Conservation (phyloP, 30 jellyfish, hydroid and myxozoan genomes). For the Pseudorhiza aurosa region DNA sequence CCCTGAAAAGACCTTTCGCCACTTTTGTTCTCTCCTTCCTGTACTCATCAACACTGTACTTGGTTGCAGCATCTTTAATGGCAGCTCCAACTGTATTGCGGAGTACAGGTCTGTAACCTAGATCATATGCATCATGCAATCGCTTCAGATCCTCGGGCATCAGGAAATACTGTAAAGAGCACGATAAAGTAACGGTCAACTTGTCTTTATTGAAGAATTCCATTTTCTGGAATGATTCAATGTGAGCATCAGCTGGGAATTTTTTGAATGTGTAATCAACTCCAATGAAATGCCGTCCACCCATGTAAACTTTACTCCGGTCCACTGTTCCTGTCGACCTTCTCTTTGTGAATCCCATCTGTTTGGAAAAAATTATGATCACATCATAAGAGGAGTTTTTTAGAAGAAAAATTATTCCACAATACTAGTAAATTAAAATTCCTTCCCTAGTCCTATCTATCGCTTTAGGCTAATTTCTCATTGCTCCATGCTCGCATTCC, state of each 20-base stretch:
- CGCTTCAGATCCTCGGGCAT: conserved; percentile 52
- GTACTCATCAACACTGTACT: conserved; percentile 31
- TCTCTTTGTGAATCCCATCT: conserved; percentile 62
- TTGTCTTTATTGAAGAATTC: conserved; percentile 51
- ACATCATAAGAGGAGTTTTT: too few relatives aligned
- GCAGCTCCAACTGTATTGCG: conserved; percentile 50
- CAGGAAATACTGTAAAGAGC: conserved; percentile 51
- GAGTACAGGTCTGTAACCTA: conserved; percentile 42
- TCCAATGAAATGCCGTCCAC: conserved; percentile 57
- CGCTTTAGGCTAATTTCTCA: too few relatives aligned
- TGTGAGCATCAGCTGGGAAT: conserved; percentile 39
- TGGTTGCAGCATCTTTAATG: conserved; percentile 48
- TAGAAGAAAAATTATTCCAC: too few relatives aligned
- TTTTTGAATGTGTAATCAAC: conserved; percentile 55
- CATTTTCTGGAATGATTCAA: conserved; percentile 21
- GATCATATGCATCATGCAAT: conserved; percentile 66
- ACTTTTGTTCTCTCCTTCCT: conserved; percentile 28
- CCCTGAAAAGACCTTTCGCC: conserved; percentile 7
- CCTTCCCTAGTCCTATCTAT: too few relatives aligned
- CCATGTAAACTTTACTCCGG: conserved; percentile 54
- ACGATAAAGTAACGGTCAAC: conserved; percentile 42
- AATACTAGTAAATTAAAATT: too few relatives aligned
- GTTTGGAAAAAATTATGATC: too few relatives aligned
- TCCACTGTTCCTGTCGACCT: conserved; percentile 67
- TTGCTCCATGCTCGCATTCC: too few relatives aligned